Base-by-base conservation (phyloP, 2,888 invertebrate species). In the Cheilosia grossa region DNA sequence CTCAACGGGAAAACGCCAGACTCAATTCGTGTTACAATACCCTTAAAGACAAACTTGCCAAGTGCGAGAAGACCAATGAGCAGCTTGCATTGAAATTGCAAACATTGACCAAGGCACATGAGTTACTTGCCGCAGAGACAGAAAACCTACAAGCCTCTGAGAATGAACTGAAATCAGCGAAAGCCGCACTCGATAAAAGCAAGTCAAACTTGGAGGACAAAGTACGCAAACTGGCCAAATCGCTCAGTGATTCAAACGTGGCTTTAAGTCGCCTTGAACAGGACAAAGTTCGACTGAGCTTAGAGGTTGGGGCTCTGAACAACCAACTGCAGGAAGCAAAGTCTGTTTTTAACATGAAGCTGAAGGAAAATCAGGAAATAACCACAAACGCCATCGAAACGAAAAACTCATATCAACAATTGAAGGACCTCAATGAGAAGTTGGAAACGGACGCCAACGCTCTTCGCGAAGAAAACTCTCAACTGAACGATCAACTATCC, bases 281-380 rank as follows among this genome's bases (percentile, higher is more conserved):
- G n/a, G 70, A 82, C 6, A 89, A 89, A 70, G 88, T 89, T 4
- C 82, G 86, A 24, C 80, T 91, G 9, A 88, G 87, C 66, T 78
- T 88, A 6, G 90, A 91, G 77, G 86, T 90, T 30, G 90, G 89
- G 10, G 89, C 87, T 0, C 87, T 90, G 2, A 90, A 90, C 44
- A 88, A 87, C 0, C 80, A 89, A 24, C 74, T 90, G 4, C 75
- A 87, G 17, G 81, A 87, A 77, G 27, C 63, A 13, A 87, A 87
- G 40, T 51, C 75, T 6, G 61, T 69, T 5, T 79, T 85, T 9
- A 80, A 42, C 58, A 70, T 81, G 21, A 87, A 88, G 33, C 63
- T 77, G 15, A 30, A 64, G 1, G 87, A 87, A 40, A 63, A 87
- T 42, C 27, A 86, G 13, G 42, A 54, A 2, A 49, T 88, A 9